These are phyloP conservation scores for Acleris holmiana DNA, from an alignment of 2,888 invertebrate genomes.

Conservation along the genomic window DNA sequence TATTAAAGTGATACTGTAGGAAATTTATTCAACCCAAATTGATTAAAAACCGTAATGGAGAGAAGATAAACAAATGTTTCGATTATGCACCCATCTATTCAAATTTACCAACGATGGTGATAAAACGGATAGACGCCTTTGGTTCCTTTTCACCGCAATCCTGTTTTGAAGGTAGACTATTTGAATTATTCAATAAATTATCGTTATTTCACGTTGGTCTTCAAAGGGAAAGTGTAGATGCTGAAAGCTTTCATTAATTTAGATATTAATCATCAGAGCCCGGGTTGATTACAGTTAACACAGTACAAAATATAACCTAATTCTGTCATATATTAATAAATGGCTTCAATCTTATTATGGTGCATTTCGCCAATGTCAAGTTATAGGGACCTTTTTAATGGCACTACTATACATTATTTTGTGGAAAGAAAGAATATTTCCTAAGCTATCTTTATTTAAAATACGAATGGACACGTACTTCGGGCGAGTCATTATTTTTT, in stretches of 20 bases:
- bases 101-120: conserved; percentile 16
- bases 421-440: no score
- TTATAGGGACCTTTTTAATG: no score
- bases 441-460: not conserved
- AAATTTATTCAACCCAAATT: conserved; percentile 27
- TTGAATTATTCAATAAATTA: not conserved
- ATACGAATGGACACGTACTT: conserved; percentile 20
- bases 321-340: no score
- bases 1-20: conserved; percentile 3
- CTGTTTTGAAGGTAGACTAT: not conserved
- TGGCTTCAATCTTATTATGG: no score
- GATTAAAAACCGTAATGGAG: conserved; percentile 29
- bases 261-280: no score
- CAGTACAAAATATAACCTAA: no score
- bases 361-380: no score
- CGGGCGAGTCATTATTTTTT: conserved; percentile 16
- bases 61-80: conserved; percentile 34
- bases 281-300: no score
- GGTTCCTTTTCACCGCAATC: conserved; percentile 1
- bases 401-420: no score
- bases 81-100: conserved; percentile 37
- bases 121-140: conserved; percentile 6
- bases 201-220: no score
- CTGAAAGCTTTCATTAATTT: no score
- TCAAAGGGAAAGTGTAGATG: no score